These are phyloP conservation scores for Eurypyga helias DNA, from an alignment of 2,113 vertebrate species.

Conservation along the genomic window DNA sequence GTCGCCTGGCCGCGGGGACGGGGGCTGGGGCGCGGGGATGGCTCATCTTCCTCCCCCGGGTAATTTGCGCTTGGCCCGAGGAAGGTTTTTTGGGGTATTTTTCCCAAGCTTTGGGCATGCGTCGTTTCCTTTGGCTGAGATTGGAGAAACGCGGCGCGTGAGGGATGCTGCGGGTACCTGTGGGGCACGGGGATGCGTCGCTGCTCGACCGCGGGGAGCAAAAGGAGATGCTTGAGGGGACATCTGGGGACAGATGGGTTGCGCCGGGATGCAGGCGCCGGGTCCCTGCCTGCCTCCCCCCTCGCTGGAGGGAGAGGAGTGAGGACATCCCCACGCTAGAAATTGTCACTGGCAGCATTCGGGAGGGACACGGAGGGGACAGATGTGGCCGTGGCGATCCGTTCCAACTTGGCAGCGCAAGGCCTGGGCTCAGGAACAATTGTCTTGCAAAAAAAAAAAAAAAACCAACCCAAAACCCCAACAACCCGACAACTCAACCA, in stretches of 20 bases:
- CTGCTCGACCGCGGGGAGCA: not conserved
- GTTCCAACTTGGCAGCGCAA: not conserved
- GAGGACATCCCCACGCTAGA: not conserved
- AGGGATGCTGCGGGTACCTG: rapidly evolving
- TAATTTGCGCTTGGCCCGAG: not conserved
- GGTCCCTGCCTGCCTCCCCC: not conserved
- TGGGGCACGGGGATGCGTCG: rapidly evolving
- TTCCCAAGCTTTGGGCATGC: not conserved
- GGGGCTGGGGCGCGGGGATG: rapidly evolving
- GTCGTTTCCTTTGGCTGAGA: not conserved
- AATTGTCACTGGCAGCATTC: not conserved
- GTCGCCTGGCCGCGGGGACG: rapidly evolving
- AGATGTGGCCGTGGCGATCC: not conserved
- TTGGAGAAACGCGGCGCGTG: rapidly evolving
- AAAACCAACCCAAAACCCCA: not conserved
- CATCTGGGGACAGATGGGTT: not conserved
- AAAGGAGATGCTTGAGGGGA: not conserved
- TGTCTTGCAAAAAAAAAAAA: not conserved
- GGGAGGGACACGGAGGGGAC: not conserved
- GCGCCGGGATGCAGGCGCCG: not conserved
- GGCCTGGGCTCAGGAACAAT: not conserved
- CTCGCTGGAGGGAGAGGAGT: not conserved
- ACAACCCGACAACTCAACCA: not conserved
- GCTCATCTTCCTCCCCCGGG: not conserved
- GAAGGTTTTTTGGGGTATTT: not conserved